Base-by-base conservation (phyloP, 1,140 invertebrate species). In the Bilobella aurantiaca region DNA sequence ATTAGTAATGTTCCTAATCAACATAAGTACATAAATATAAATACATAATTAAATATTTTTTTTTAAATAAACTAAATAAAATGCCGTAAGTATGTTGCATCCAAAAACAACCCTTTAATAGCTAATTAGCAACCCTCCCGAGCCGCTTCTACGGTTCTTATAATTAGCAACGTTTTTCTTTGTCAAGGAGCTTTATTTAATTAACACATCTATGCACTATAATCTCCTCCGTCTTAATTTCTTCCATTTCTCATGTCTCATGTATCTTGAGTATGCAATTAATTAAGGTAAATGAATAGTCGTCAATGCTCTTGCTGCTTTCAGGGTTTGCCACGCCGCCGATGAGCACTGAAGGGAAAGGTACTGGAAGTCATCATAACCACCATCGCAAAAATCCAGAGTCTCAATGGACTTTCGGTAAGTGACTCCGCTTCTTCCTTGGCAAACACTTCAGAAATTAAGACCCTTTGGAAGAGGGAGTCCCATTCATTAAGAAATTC, bases 301-400 rank as follows among this genome's bases (percentile, higher is more conserved):
- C 2, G 23, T 46, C 58, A 27, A 16, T 28, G 3, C 59, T 37
- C 21, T 58, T 30, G 18, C 34, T 1, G 42, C 29, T 66, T 60
- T 5, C 28, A 71, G 69, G 69, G 18, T 68, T 63, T 32, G 69
- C 69, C 29, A 71, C 69, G 21, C 69, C 69, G 32, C 69, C 69
- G 31, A 71, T 71, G 66, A 66, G 63, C 31, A 68, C 69, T 32
- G 69, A 67, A 32, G 31, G 18, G 46, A 56, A 34, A 32, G 34
- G 18, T 58, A 62, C 28, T 58, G 63, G 77, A 82, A 61, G 49
- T 25, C 23, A 34, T 25, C 58, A 59, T 28, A 12, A 29, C 46
- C 30, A 64, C 29, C 32, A 32, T 30, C 49, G 18, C 25, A 64
- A 64, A 61, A 47, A n/a, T 25, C 49, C 42, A 85, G 84, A 66